phyloP scores from a whole-genome alignment of 2,888 invertebrate genomes.

The Troglohyphantes excavatus region DNA sequence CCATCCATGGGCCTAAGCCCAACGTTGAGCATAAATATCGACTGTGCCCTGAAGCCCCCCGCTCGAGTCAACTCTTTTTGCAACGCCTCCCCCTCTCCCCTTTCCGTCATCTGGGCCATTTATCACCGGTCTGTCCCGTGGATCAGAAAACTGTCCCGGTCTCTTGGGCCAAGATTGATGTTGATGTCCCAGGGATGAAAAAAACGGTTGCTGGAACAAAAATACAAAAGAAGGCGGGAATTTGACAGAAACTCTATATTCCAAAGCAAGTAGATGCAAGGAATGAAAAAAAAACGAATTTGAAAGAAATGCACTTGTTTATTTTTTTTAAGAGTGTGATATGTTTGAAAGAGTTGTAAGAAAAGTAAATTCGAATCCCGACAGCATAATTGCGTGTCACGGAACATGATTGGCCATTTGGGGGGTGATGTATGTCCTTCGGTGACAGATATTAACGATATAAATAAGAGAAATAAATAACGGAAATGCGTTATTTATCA shows the following conservation, averaged over 20 bases:
- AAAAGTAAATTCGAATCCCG: constrained; percentile 14
- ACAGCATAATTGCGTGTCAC: constrained; percentile 19
- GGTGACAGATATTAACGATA: constrained; percentile 2
- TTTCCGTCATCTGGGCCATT: constrained; percentile 48
- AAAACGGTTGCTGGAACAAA: constrained; percentile 7
- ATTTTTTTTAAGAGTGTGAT: neutral
- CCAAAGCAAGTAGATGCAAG: constrained; percentile 12
- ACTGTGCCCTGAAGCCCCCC: constrained; percentile 33
- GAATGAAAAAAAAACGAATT: neutral
- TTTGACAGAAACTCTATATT: constrained; percentile 64
- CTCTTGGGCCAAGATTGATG: constrained; percentile 61
- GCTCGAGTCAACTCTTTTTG: constrained; percentile 35
- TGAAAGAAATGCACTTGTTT: neutral
- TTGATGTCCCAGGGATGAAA: constrained; percentile 33
- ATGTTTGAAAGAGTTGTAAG: constrained; percentile 1
- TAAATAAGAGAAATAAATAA: constrained; percentile 5
- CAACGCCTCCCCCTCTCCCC: neutral
- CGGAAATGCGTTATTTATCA: constrained; percentile 6
- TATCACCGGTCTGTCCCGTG: constrained; percentile 64
- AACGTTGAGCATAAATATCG: constrained; percentile 51
- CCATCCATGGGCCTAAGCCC: constrained; percentile 39
- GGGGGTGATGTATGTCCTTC: neutral
- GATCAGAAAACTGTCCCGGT: constrained; percentile 66
- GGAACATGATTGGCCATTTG: neutral
- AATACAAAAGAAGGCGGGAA: constrained; percentile 36